Conservation (phyloP, 2,888 invertebrate genomes). For the Apotomis turbidana region DNA sequence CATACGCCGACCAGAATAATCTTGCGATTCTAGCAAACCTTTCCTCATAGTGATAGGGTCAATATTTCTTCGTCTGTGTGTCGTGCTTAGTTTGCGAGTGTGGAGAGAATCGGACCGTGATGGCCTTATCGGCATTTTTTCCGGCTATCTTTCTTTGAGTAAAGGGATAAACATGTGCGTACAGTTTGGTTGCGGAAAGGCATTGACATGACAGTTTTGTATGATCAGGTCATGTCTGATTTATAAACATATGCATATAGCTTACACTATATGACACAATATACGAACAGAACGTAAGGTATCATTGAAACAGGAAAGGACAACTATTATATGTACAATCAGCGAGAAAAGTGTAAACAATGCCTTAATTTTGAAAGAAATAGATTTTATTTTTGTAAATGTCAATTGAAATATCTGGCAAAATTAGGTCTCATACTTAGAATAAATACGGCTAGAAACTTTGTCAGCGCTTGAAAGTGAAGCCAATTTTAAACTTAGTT, state of each 20-base stretch:
- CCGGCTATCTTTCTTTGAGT: conserved; percentile 70
- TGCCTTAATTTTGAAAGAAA: no score
- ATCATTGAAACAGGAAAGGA: no score
- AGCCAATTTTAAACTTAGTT: no score
- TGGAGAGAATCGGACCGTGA: conserved; percentile 65
- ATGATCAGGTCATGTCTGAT: background rate
- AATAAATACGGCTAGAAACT: no score
- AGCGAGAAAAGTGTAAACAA: no score
- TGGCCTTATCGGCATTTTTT: conserved; percentile 71
- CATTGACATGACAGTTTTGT: conserved; percentile 13
- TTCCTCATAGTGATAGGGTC: conserved; percentile 48
- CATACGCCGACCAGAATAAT: conserved; percentile 48
- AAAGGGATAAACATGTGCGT: conserved; percentile 67
- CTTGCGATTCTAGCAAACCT: conserved; percentile 31
- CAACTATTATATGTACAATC: no score
- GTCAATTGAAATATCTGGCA: no score
- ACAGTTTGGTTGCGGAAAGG: conserved; percentile 48
- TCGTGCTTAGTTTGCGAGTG: conserved; percentile 44
- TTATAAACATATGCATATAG: background rate
- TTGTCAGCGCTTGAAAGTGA: no score
- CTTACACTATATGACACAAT: no score
- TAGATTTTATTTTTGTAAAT: no score
- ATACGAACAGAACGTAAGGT: no score
- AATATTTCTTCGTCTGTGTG: conserved; percentile 47
- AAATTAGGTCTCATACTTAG: no score